Conservation (phyloP, 2,797 vertebrate genomes). For the Oryzias sinensis region DNA sequence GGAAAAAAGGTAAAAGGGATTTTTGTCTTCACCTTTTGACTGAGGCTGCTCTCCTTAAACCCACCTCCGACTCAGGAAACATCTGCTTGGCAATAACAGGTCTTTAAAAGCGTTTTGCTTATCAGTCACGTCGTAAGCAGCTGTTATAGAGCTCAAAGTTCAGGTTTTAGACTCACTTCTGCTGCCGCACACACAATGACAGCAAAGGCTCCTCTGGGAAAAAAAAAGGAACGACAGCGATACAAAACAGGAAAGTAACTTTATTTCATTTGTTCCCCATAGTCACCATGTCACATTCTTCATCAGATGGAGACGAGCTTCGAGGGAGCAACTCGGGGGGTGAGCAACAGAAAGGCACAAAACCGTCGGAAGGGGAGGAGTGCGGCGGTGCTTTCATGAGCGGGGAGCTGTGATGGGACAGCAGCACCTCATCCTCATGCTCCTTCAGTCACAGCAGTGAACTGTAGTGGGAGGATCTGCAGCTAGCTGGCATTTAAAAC, state of each 20-base stretch:
- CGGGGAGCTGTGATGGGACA: not conserved
- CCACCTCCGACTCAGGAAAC: too few species aligned
- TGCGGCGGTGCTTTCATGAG: constrained; percentile 10
- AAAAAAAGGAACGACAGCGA: constrained; percentile 48
- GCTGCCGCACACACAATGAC: constrained; percentile 4
- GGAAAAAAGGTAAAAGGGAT: too few species aligned
- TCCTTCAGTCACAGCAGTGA: not conserved
- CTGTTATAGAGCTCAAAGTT: too few species aligned
- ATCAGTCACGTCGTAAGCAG: too few species aligned
- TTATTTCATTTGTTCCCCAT: constrained; percentile 74
- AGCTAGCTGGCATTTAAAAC: not conserved
- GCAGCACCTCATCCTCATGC: not conserved
- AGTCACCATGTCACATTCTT: constrained; percentile 66
- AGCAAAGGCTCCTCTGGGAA: not conserved
- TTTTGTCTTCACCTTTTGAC: too few species aligned
- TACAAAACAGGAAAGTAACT: constrained; percentile 77
- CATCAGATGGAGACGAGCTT: constrained; percentile 65
- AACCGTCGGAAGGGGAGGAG: constrained; percentile 26
- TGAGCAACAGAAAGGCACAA: constrained; percentile 75
- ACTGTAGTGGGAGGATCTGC: not conserved
- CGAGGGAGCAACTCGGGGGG: constrained; percentile 50
- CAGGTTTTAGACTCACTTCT: not conserved
- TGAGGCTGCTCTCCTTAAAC: too few species aligned
- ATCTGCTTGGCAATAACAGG: too few species aligned
- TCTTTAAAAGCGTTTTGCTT: too few species aligned